Base-by-base conservation (phyloP, 1,140 invertebrate species). In the Dinoponera quadriceps region DNA sequence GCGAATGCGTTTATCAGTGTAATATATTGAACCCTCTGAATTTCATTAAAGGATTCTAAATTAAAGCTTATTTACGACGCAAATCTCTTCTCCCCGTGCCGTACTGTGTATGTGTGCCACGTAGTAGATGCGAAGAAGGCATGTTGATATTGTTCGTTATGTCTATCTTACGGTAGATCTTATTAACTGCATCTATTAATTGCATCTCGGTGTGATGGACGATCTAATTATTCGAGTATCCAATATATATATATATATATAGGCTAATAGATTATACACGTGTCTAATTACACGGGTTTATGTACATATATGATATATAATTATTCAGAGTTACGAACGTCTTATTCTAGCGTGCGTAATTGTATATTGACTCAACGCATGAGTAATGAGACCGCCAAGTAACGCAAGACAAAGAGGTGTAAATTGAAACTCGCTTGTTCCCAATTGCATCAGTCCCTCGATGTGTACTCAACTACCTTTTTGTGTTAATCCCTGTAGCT, bases 11-110 rank as follows among this genome's bases (percentile, higher is more conserved):
- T 77, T 66, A 54, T 77, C 60, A 54, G 20, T 5, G 20, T 77
- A 77, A 66, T 66, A 66, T 66, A 77, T 63, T 75, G 49, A 77
- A 29, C 51, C 29, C 18, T 44, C 33, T 38, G 49, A 77, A 66
- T 66, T 66, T 77, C 49, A 66, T 77, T 77, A 77, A 55, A 65
- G 73, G 48, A 66, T 55, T 77, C 66, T 77, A 66, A 54, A 66
- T 77, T 77, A 63, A 7, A 54, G 48, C 48, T 77, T 77, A 77
- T 77, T 55, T 66, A 68, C 14, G 20, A 20, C 29, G 44, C 25
- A 66, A 66, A 54, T n/a, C 18, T 51, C 38, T 48, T 54, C 20
- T n/a, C 44, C 20, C 22, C 44, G 22, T 75, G 51, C 20, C 16
- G 38, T 20, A 20, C n/a, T 20, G 3, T 38, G 25, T 75, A 27